Evolutionary conservation across 2,113 vertebrate species (phyloP), one percentile per base, ranked within the genome.

Genomic region (Ctenomys sociabilis): DNA sequence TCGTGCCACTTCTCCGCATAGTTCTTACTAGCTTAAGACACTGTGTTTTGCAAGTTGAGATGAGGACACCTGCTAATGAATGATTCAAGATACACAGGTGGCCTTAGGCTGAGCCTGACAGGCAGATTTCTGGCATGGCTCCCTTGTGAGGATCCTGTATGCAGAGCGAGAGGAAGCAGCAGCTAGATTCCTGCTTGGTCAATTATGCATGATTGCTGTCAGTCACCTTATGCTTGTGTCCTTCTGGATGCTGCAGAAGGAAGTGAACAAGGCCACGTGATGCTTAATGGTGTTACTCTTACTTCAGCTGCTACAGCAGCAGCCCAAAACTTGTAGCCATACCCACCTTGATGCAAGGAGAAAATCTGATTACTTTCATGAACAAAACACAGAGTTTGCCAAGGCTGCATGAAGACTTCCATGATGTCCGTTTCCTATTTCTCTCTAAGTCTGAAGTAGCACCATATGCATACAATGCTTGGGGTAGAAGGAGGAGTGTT

Each of bases 61-160:
- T 0, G 37, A 96, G 75, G 91, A 94, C 95, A 95, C 91, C 80
- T 94, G 91, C 63, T 97, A 59, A 96, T 97, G 93, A 97, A 97
- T 96, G 66, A 97, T 91, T 63, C 92, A 95, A 54, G 63, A 81
- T 16, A n/a, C 57, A 72, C 88, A 95, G 88, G 94, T 91, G 92
- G 90, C 68, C 45, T 37, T 7, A 37, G 89, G 73, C 57, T 37
- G 61, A 45, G 93, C 37, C 86, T 90, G 91, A 86, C 80, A 89
- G 82, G 93, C 35, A 1, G 70, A n/a, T 35, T 88, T 63, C 72
- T 75, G 85, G 68, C 72, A 49, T 0, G 0, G 78, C 22, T 4
- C 40, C 49, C 84, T 52, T 24, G 0, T 5, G 57, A 66, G 94
- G 80, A 75, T n/a, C 35, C 57, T 85, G 5, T 43, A 2, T n/a